Percentiles rank a stretch among this genome's conserved stretches.
Conservation (phyloP, 2,113 vertebrate genomes). For the Heptranchias perlo region DNA sequence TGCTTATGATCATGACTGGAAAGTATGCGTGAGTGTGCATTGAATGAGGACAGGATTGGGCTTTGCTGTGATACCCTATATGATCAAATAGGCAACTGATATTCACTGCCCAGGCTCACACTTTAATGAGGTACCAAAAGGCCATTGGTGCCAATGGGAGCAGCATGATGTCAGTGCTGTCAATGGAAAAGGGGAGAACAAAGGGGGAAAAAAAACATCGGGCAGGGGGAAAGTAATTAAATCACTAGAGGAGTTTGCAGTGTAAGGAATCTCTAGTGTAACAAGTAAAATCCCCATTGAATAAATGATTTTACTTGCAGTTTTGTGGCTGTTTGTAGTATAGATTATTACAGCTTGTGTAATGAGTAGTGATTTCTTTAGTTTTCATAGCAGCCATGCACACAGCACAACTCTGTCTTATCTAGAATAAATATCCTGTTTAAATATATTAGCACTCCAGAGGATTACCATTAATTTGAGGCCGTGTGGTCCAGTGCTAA, state of each 20-base stretch:
- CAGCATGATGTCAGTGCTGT: not conserved
- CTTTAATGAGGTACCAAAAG: not conserved
- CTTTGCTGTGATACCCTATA: not conserved
- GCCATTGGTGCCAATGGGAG: not conserved
- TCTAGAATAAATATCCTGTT: conserved; percentile 32
- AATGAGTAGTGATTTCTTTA: not conserved
- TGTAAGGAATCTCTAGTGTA: not conserved
- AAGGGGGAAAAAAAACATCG: not conserved
- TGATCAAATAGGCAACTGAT: not conserved
- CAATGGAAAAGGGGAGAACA: not conserved
- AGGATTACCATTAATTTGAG: not conserved
- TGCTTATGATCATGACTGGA: not conserved
- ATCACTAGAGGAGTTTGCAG: not conserved
- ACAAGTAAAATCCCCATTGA: not conserved
- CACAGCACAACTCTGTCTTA: not conserved
- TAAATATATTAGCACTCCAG: not conserved
- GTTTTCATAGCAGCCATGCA: not conserved
- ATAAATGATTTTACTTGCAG: not conserved
- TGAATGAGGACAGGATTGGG: not conserved
- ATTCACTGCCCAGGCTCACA: not conserved
- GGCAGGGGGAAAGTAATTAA: not conserved
- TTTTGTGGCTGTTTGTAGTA: no score
- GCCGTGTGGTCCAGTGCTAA: not conserved
- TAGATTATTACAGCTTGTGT: not conserved
- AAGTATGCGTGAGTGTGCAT: not conserved